Percentiles rank a stretch among this genome's conserved stretches.
Conservation (phyloP, 2,888 invertebrate species). For the Lysandra bellargus region DNA sequence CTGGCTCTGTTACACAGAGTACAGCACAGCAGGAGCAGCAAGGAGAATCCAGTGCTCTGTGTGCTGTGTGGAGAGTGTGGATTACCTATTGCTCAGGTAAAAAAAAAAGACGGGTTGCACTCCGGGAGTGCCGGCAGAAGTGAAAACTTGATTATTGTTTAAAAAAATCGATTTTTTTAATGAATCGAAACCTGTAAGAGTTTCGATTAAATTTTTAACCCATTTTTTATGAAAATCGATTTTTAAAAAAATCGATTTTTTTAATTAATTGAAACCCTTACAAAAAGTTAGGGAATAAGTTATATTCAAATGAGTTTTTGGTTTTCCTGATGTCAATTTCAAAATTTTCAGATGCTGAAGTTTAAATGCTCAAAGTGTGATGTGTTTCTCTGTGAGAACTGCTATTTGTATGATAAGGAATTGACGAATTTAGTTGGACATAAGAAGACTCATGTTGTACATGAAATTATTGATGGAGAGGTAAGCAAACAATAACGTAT, state of each 20-base stretch:
- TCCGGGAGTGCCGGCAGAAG: too few species aligned
- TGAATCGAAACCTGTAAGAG: too few species aligned
- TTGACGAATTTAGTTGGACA: constrained; percentile 58
- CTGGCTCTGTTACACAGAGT: constrained; percentile 56
- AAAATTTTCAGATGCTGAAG: constrained; percentile 61
- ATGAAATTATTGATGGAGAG: constrained; percentile 72
- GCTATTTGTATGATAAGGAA: constrained; percentile 69
- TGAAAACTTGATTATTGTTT: too few species aligned
- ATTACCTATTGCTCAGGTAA: constrained; percentile 55
- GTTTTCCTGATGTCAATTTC: neutral
- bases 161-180: too few species aligned
- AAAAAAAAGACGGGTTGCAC: too few species aligned
- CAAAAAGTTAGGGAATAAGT: too few species aligned
- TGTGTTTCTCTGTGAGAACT: constrained; percentile 71
- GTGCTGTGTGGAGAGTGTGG: constrained; percentile 53
- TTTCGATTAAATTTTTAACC: too few species aligned
- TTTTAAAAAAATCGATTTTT: too few species aligned
- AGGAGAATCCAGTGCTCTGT: constrained; percentile 40
- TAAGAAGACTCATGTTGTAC: constrained; percentile 68
- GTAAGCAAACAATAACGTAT: constrained; percentile 49
- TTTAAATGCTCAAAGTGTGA: constrained; percentile 73
- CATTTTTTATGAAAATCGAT: too few species aligned
- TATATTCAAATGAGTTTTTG: neutral
- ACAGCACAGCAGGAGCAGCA: constrained; percentile 49
- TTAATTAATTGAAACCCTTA: too few species aligned